phyloP scores from a whole-genome alignment of 2,888 invertebrate species.

The Trileptium ribeirensis region DNA sequence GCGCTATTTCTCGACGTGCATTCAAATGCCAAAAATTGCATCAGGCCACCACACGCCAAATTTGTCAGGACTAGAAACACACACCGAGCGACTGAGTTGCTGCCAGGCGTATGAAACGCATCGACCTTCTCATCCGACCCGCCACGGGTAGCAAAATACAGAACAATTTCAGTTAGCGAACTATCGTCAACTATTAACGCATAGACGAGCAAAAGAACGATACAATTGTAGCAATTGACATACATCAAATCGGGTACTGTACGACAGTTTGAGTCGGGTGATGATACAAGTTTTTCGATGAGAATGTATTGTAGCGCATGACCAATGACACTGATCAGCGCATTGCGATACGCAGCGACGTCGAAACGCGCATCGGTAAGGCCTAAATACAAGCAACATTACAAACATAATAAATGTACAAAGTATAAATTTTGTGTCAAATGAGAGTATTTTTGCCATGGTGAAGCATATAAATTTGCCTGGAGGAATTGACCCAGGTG shows the following conservation, averaged over 20 bases:
- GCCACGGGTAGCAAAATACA: constrained; percentile 23
- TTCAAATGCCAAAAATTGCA: constrained; percentile 39
- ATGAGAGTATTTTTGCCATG: too few species aligned
- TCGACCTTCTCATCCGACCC: constrained; percentile 46
- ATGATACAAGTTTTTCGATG: constrained; percentile 28
- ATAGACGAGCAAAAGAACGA: constrained; percentile 42
- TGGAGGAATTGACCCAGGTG: too few species aligned
- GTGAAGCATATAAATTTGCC: too few species aligned
- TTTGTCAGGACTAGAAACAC: constrained; percentile 33
- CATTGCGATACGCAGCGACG: constrained; percentile 43
- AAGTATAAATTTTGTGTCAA: too few species aligned
- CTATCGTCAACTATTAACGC: constrained; percentile 47
- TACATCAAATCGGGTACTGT: constrained; percentile 42
- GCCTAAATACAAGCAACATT: too few species aligned
- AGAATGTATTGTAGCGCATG: constrained; percentile 32
- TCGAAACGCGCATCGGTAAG: constrained; percentile 43
- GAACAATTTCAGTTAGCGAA: constrained; percentile 41
- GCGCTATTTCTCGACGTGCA: constrained; percentile 37
- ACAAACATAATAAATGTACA: too few species aligned
- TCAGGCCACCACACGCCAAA: background rate
- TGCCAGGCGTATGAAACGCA: constrained; percentile 47
- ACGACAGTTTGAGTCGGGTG: background rate
- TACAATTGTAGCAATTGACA: constrained; percentile 28
- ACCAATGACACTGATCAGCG: constrained; percentile 37
- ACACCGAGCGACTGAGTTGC: constrained; percentile 44